Evolutionary conservation across 2,113 vertebrate species (phyloP).

Genomic region (Xenopus borealis): DNA sequence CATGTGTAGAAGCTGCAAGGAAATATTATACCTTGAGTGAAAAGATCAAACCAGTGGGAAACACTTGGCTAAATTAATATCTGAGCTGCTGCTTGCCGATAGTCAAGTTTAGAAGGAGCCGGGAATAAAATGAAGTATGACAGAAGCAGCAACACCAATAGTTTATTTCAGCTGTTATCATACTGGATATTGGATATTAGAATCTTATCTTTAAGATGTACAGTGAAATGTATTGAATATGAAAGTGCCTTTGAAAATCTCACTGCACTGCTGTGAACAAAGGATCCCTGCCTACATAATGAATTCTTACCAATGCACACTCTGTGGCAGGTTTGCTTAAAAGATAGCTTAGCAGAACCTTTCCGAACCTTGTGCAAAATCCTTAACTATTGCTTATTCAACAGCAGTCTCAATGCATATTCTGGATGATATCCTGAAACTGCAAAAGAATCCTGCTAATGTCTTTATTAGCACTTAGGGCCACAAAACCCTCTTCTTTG

Average conservation of each 20-base stretch:
- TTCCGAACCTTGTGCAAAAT: slow-evolving; percentile 22
- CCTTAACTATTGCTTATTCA: slow-evolving; percentile 25
- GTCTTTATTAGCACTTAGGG: too few relatives aligned
- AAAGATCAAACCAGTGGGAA: slow-evolving; percentile 5
- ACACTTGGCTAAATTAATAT: slow-evolving; percentile 15
- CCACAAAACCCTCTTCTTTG: too few relatives aligned
- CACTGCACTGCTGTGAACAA: background rate
- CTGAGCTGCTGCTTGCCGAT: background rate
- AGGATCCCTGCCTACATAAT: background rate
- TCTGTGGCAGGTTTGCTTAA: slow-evolving; percentile 11
- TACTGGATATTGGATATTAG: background rate
- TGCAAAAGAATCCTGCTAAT: too few relatives aligned
- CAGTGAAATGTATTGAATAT: background rate
- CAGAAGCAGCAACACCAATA: background rate
- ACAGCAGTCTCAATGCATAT: slow-evolving; percentile 8
- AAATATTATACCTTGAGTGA: slow-evolving; percentile 12
- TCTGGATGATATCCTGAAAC: too few relatives aligned
- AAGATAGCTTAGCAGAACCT: slow-evolving; percentile 11
- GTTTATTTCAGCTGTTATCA: slow-evolving; percentile 5
- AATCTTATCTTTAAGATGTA: slow-evolving; percentile 2
- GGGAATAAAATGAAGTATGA: slow-evolving; percentile 9
- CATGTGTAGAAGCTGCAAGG: slow-evolving; percentile 13
- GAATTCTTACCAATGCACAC: background rate
- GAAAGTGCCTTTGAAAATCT: background rate
- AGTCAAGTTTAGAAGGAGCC: background rate